Base-by-base conservation (phyloP, 1,140 invertebrate genomes). In the Steinernema khuongi region DNA sequence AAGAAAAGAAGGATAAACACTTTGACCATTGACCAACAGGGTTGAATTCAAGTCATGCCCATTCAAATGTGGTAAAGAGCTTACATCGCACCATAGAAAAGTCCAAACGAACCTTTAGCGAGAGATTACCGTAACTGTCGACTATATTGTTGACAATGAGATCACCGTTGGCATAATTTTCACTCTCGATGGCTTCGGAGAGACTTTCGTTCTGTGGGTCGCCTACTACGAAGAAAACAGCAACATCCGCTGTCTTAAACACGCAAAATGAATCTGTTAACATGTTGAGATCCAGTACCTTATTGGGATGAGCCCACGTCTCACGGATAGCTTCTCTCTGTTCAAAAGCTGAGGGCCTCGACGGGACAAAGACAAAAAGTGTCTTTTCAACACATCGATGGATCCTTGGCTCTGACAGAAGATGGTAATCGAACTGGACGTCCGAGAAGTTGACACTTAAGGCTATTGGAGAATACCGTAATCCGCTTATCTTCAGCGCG, bases 231-330 rank as follows among this genome's bases (percentile, higher is more conserved):
- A 60, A 60, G 50, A 60, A 60, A 22, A 60, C 14, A 14, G 50
- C 11, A 7, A 22, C 50, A 22, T 60, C 11, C 50, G 7, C 26
- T 7, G 50, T 60, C 50, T 60, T 22, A 60, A n/a, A n/a, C n/a
- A 60, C 22, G 50, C 50, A 22, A 60, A n/a, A 7, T n/a, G 22
- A n/a, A 7, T 14, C 11, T 17, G 50, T 26, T 7, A 60, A 22
- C 26, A 26, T 41, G 36, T 41, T 11, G n/a, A 11, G n/a, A 41
- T 7, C 36, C 7, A 11, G 7, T 41, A 60, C 50, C 19, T 26
- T 60, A 26, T 60, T 26, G 22, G 50, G 50, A 60, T 60, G 50
- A 4, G 50, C 50, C 50, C 50, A 60, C 50, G 50, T 60, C 19
- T 17, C 4, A 14, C 50, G 7, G 22, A 60, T 60, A 14, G 50